A percentile compares a stretch with the other conserved stretches of the same genome.
These are phyloP conservation scores for Dicerorhinus sumatrensis DNA, from an alignment of 2,113 vertebrate species.

Conservation along the genomic window DNA sequence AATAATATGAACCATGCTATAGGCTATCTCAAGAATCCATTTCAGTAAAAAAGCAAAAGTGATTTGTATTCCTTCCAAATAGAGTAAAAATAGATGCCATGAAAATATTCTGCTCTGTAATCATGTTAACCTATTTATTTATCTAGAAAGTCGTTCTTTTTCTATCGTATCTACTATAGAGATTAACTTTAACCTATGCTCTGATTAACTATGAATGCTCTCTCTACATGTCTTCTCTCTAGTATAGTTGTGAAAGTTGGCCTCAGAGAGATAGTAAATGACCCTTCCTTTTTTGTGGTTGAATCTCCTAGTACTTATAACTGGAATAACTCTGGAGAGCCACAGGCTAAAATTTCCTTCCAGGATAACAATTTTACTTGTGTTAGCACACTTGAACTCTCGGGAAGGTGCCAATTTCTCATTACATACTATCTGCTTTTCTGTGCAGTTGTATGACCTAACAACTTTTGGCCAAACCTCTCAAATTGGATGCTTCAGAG, in stretches of 20 bases:
- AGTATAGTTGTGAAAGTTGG: not conserved
- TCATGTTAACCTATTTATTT: not conserved
- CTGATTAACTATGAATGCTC: not conserved
- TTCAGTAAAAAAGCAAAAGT: not conserved
- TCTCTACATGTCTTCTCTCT: not conserved
- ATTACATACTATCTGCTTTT: not conserved
- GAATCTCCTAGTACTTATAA: not conserved
- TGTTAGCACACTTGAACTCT: not conserved
- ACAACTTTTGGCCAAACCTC: not conserved
- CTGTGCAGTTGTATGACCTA: constrained; percentile 11
- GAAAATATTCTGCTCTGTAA: not conserved
- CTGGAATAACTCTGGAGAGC: not conserved
- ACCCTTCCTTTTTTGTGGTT: not conserved
- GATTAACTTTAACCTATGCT: not conserved
- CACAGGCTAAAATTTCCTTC: constrained; percentile 15
- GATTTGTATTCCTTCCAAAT: constrained; percentile 21
- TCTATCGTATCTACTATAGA: not conserved
- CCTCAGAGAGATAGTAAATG: not conserved
- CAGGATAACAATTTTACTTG: not conserved
- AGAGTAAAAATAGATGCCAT: not conserved
- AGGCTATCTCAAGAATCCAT: not conserved
- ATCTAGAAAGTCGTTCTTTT: not conserved
- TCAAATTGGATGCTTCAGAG: not conserved
- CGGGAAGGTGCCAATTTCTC: not conserved
- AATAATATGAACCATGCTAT: not conserved